phyloP scores from a whole-genome alignment of 2,888 invertebrate species.

The Ceratothoa steindachneri region DNA sequence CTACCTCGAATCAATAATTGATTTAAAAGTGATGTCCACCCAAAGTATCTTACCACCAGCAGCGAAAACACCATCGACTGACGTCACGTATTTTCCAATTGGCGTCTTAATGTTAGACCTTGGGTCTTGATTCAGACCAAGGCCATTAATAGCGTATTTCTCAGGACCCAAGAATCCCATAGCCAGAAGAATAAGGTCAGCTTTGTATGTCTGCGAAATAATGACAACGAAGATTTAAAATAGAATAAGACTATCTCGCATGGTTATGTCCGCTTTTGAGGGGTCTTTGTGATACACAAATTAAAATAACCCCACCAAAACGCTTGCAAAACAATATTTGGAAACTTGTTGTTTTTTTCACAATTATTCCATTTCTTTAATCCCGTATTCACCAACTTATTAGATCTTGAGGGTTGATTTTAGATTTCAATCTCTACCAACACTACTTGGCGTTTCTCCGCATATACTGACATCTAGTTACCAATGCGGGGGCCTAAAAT shows the following conservation, averaged over 20 bases:
- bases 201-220: constrained; percentile 64
- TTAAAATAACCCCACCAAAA: no score
- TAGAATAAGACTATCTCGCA: neutral
- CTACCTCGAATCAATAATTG: no score
- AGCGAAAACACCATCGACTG: constrained; percentile 79
- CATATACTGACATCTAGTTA: no score
- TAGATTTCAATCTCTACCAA: no score
- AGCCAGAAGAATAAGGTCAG: constrained; percentile 88
- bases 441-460: no score
- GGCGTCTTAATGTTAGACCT: constrained; percentile 87
- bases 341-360: no score
- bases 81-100: constrained; percentile 71
- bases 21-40: no score
- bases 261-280: neutral
- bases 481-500: no score
- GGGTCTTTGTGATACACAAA: neutral
- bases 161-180: constrained; percentile 99
- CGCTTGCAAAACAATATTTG: no score
- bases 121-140: constrained; percentile 74
- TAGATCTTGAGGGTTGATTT: no score
- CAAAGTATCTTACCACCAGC: constrained; percentile 92
- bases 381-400: no score
- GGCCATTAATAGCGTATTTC: constrained; percentile 72
- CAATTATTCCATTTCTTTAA: no score
- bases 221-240: constrained; percentile 4